Percentiles rank a stretch among this genome's conserved stretches.
Evolutionary conservation across 1,140 invertebrate species (phyloP).

Genomic region (Eumeta japonica): DNA sequence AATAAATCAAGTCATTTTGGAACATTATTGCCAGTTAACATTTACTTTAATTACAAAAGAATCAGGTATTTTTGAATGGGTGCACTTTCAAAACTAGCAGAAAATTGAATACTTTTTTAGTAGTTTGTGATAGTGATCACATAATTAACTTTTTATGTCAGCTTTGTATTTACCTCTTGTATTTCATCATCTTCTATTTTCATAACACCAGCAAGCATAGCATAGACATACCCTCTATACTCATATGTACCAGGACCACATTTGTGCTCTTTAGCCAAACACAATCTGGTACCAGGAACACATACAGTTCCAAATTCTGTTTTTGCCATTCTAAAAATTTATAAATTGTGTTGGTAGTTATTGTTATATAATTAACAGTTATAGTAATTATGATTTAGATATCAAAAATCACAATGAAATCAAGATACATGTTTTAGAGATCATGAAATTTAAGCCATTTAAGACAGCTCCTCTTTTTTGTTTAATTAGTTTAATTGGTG

Average conservation of each 20-base stretch:
- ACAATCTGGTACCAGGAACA: slow-evolving; percentile 72
- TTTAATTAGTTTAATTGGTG: too few relatives aligned
- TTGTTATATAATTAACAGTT: too few relatives aligned
- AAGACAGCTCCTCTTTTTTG: too few relatives aligned
- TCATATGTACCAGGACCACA: slow-evolving; percentile 80
- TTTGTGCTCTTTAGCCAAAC: slow-evolving; percentile 63
- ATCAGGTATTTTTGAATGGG: background rate
- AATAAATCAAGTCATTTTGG: slow-evolving; percentile 2
- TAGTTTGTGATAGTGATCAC: too few relatives aligned
- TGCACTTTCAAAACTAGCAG: background rate
- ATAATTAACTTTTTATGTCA: background rate
- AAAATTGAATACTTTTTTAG: too few relatives aligned
- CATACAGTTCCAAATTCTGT: slow-evolving; percentile 38
- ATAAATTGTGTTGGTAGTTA: too few relatives aligned
- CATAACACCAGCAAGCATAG: slow-evolving; percentile 75
- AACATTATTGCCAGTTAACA: background rate
- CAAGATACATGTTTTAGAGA: too few relatives aligned
- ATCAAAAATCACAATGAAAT: too few relatives aligned
- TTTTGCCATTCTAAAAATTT: slow-evolving; percentile 20
- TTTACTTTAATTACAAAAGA: background rate
- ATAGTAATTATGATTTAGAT: too few relatives aligned
- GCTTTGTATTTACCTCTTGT: slow-evolving; percentile 58
- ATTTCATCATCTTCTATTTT: slow-evolving; percentile 57
- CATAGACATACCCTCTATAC: slow-evolving; percentile 81
- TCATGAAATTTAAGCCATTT: too few relatives aligned